These are phyloP conservation scores for human DNA, from an alignment of 2,113 vertebrate genomes.

Conservation along the genomic window DNA sequence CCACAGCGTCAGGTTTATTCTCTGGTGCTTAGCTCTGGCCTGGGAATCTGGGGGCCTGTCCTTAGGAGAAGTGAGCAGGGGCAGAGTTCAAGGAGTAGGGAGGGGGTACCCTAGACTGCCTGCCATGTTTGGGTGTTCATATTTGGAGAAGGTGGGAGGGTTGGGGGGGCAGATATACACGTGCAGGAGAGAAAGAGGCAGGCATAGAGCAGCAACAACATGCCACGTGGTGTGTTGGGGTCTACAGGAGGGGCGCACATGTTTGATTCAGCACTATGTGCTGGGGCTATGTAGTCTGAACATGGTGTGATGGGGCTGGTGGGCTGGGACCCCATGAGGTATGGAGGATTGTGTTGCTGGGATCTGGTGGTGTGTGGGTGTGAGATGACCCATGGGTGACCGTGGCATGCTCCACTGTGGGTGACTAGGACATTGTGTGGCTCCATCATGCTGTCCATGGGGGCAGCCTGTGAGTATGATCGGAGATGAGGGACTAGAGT, in stretches of 20 bases:
- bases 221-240: rapidly evolving
- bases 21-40: background rate
- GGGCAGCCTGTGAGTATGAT: background rate
- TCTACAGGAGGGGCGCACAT: rapidly evolving
- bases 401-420: rapidly evolving
- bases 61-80: background rate
- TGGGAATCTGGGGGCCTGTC: background rate
- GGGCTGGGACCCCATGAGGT: background rate
- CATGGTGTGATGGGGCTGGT: rapidly evolving
- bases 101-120: background rate
- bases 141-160: background rate
- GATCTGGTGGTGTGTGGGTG: background rate
- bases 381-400: background rate
- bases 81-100: background rate
- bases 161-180: background rate
- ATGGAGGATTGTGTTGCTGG: background rate
- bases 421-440: background rate
- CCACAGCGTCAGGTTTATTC: background rate
- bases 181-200: background rate
- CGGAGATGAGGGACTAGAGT: background rate
- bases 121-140: background rate
- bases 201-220: rapidly evolving
- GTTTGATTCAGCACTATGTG: rapidly evolving
- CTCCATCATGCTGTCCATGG: background rate
- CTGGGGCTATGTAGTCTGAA: background rate